Evolutionary conservation across 2,113 vertebrate species (phyloP).

Genomic region (Eulemur macaco): DNA sequence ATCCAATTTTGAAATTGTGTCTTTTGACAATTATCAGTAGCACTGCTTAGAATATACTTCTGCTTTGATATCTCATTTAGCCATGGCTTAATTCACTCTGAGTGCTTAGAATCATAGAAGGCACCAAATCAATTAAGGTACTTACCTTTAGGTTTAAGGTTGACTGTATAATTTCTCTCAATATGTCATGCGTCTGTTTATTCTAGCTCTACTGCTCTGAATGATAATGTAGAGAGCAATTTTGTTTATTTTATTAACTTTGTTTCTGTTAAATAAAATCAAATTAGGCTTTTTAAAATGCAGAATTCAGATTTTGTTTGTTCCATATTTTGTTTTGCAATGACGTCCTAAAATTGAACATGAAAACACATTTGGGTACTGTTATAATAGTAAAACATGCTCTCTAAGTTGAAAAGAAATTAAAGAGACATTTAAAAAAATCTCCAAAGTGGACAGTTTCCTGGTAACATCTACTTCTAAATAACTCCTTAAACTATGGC

Average conservation of each 20-base stretch:
- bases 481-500: neutral
- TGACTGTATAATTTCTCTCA: slow-evolving; percentile 3
- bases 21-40: neutral
- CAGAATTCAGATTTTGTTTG: neutral
- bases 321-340: neutral
- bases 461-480: neutral
- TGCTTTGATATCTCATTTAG: neutral
- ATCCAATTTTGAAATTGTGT: neutral
- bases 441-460: neutral
- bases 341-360: neutral
- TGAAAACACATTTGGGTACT: neutral
- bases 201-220: neutral
- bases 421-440: neutral
- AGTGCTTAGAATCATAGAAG: neutral
- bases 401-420: neutral
- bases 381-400: slow-evolving; percentile 13
- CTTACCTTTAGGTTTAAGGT: neutral
- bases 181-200: neutral
- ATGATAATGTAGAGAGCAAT: neutral
- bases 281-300: neutral
- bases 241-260: neutral
- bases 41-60: neutral
- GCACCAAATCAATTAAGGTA: neutral
- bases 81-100: neutral
- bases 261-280: neutral